Conservation (phyloP, 2,113 vertebrate species). For the Hemiscyllium ocellatum region DNA sequence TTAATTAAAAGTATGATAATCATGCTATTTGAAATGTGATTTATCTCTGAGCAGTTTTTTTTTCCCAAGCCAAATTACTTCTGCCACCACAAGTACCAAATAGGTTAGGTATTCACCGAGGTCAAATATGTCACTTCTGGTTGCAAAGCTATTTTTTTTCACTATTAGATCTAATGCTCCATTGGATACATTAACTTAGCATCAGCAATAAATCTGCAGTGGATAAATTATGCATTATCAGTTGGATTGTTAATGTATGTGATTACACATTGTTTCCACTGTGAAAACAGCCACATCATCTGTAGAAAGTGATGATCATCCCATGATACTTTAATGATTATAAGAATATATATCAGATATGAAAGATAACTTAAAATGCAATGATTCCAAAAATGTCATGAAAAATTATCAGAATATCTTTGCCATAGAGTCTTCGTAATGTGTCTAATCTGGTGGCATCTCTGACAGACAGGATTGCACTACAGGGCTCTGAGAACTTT, state of each 20-base stretch:
- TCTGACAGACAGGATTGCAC: neutral
- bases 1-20: neutral
- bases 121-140: neutral
- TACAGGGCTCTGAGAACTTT: neutral
- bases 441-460: too few species aligned
- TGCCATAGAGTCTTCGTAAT: neutral
- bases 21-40: neutral
- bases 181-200: neutral
- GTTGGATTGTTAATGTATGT: neutral
- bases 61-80: neutral
- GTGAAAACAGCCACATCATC: neutral
- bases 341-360: neutral
- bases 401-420: neutral
- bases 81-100: slow-evolving; percentile 2
- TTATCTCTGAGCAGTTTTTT: neutral
- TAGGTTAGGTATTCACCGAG: neutral
- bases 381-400: neutral
- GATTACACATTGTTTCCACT: neutral
- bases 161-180: neutral
- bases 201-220: neutral
- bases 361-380: slow-evolving; percentile 5
- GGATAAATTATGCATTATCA: neutral
- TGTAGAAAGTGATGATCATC: neutral
- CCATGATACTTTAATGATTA: neutral
- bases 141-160: neutral